These are phyloP conservation scores for Micronycteris hirsuta DNA, from an alignment of 2,113 vertebrate genomes.

Conservation along the genomic window DNA sequence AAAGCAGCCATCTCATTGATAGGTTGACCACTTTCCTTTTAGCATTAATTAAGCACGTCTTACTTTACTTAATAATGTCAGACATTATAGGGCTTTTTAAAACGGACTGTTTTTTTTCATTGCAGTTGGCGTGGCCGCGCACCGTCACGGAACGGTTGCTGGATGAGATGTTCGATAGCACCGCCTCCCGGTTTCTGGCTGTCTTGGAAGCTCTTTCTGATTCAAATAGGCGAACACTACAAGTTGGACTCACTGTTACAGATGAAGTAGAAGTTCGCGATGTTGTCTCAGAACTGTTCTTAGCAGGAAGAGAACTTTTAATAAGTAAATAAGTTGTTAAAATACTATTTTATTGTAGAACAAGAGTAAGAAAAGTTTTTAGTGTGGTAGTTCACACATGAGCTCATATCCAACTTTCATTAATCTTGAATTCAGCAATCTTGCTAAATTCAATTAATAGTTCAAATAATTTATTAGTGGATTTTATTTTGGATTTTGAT, in stretches of 20 bases:
- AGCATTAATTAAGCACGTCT: neutral
- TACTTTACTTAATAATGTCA: neutral
- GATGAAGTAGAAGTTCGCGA: slow-evolving; percentile 84
- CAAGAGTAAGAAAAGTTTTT: neutral
- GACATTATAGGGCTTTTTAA: neutral
- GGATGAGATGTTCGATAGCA: slow-evolving; percentile 86
- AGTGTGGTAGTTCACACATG: neutral
- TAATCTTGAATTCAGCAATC: neutral
- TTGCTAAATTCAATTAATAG: neutral
- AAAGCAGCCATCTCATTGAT: neutral
- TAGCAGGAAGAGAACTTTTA: slow-evolving; percentile 90
- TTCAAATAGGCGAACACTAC: slow-evolving; percentile 77
- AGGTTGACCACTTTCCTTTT: neutral
- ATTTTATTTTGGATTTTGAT: neutral
- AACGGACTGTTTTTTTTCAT: neutral
- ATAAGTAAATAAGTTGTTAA: slow-evolving; percentile 80
- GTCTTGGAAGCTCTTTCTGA: slow-evolving; percentile 90
- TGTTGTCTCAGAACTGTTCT: slow-evolving; percentile 88
- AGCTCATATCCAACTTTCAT: neutral
- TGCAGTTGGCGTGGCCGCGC: slow-evolving; percentile 86
- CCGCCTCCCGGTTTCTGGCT: slow-evolving; percentile 87
- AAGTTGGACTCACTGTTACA: slow-evolving; percentile 74
- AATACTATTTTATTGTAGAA: neutral
- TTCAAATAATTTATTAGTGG: neutral
- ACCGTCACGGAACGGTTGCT: slow-evolving; percentile 85